Conservation (phyloP, 1,140 invertebrate genomes). For the Bombus waltoni region DNA sequence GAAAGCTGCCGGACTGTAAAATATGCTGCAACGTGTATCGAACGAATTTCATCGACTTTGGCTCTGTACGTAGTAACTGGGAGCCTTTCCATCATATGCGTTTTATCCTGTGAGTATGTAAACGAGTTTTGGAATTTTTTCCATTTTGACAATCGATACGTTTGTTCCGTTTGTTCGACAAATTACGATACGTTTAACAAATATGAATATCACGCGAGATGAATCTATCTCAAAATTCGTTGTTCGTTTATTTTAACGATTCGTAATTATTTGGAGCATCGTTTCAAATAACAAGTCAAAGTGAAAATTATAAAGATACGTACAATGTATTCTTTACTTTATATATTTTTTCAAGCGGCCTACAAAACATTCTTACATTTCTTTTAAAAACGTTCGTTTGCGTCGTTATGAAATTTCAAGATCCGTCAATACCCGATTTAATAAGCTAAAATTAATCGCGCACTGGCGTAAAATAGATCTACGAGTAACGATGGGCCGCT, state of each 20-base stretch:
- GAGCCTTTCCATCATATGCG: background rate
- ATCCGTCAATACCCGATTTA: too few species aligned
- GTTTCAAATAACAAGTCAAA: background rate
- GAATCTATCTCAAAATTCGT: background rate
- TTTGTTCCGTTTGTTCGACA: background rate
- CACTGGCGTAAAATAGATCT: too few species aligned
- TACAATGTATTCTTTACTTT: background rate
- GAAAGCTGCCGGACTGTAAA: background rate
- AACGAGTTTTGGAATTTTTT: background rate
- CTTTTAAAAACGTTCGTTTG: too few species aligned
- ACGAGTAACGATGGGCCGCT: too few species aligned
- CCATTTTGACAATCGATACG: background rate
- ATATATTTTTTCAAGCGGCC: too few species aligned
- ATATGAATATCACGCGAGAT: background rate
- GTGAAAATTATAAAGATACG: background rate
- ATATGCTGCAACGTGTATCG: background rate
- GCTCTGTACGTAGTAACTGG: background rate
- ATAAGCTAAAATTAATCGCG: too few species aligned
- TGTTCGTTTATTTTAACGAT: background rate
- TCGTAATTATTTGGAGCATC: background rate
- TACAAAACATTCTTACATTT: too few species aligned
- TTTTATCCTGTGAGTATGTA: background rate
- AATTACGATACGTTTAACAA: background rate
- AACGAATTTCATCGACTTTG: background rate
- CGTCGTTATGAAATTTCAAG: too few species aligned